Percentiles rank a stretch among this genome's conserved stretches.
phyloP scores from a whole-genome alignment of 1,140 invertebrate genomes.

The Pygmarrhopalites habei region DNA sequence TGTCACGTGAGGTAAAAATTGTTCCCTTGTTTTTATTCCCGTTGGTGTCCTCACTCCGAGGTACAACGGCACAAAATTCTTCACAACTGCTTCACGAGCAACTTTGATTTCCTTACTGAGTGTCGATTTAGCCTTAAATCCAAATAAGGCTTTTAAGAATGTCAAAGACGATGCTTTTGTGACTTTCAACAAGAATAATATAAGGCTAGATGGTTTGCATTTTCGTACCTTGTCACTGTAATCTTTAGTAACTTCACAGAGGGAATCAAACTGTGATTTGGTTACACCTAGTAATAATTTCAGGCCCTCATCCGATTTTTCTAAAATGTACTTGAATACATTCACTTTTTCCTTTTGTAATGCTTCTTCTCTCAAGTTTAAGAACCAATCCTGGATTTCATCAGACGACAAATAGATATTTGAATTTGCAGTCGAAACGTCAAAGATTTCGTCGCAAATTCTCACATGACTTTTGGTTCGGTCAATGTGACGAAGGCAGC shows the following conservation, averaged over 20 bases:
- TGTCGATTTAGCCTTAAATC: background rate
- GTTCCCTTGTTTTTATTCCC: too few relatives aligned
- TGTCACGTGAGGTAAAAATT: background rate
- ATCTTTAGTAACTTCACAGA: background rate
- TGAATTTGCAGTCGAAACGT: background rate
- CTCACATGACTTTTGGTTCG: background rate
- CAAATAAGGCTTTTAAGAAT: background rate
- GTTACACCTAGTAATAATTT: background rate
- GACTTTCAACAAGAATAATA: background rate
- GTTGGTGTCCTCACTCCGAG: background rate
- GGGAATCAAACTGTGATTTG: background rate
- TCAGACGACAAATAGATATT: background rate
- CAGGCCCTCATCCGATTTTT: background rate
- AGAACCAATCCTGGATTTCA: background rate
- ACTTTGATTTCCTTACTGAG: background rate
- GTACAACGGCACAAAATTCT: background rate
- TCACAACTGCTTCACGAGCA: background rate
- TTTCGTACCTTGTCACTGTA: background rate
- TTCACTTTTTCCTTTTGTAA: background rate
- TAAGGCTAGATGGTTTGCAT: background rate
- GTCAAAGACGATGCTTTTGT: background rate
- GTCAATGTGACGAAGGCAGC: background rate
- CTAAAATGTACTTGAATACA: background rate
- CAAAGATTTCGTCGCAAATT: background rate
- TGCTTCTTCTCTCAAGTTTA: background rate